Conservation (phyloP, 1,140 invertebrate genomes). For the Cepaea nemoralis region DNA sequence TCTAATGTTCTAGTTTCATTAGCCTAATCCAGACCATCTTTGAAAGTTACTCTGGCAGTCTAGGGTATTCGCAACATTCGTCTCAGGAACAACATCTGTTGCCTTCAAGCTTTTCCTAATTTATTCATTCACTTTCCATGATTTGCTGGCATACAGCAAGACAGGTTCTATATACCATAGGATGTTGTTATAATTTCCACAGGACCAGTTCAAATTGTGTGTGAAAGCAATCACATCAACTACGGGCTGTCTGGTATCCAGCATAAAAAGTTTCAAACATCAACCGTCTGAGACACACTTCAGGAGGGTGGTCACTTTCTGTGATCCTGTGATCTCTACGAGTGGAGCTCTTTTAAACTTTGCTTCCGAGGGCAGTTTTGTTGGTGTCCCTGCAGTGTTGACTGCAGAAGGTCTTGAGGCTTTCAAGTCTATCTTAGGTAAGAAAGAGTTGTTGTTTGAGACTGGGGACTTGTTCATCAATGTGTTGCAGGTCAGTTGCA, state of each 20-base stretch:
- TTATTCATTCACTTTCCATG: no score
- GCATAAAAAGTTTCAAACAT: conserved; percentile 61
- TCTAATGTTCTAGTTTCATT: no score
- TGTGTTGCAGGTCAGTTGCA: no score
- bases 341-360: conserved; percentile 58
- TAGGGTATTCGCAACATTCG: no score
- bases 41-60: no score
- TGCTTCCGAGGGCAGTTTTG: conserved; percentile 61
- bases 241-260: conserved; percentile 61
- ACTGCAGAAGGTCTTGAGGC: conserved; percentile 67
- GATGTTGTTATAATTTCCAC: background rate
- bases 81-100: no score
- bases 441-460: background rate
- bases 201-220: conserved; percentile 66
- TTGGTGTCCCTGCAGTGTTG: conserved; percentile 79
- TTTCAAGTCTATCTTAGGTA: conserved; percentile 62
- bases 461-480: no score
- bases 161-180: no score
- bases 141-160: no score
- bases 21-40: no score
- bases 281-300: conserved; percentile 46
- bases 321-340: conserved; percentile 60
- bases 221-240: conserved; percentile 63
- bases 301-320: conserved; percentile 56
- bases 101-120: no score